Evolutionary conservation across 2,113 vertebrate species (phyloP).

Genomic region (Oryctolagus cuniculus): mOryCun1.1 NC_091450.1:43532501-43533000

Average conservation of each 20-base stretch:
- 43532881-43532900: too few relatives aligned
- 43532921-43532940: too few relatives aligned
- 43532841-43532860: too few relatives aligned
- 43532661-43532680: background rate
- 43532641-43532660: background rate
- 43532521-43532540: background rate
- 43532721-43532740: background rate
- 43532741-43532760: background rate
- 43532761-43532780: background rate
- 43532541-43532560: background rate
- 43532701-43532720: background rate
- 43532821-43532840: too few relatives aligned
- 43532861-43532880: too few relatives aligned
- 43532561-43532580: background rate
- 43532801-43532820: background rate
- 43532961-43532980: too few relatives aligned
- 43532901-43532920: too few relatives aligned
- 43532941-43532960: too few relatives aligned
- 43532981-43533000: too few relatives aligned
- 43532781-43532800: background rate
- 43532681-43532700: background rate
- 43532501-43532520: background rate
- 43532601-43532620: background rate
- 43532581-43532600: background rate
- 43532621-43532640: background rate